phyloP scores from a whole-genome alignment of 2,888 invertebrate species.

The Bellardia pandia region DNA sequence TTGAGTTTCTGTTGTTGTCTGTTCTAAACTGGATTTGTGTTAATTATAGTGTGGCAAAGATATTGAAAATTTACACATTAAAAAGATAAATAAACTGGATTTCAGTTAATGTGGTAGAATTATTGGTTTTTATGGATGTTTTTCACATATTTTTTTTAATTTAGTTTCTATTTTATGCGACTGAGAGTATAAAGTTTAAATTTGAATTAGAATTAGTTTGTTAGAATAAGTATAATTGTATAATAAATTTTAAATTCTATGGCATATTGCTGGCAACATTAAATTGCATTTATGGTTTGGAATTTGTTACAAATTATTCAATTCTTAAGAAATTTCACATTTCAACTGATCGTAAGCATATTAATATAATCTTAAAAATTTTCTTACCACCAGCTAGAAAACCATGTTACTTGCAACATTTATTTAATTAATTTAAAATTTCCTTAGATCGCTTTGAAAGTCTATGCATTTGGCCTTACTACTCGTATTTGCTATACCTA shows the following conservation, averaged over 20 bases:
- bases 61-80: conserved; percentile 71
- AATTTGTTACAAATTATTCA: too few species aligned
- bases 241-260: too few species aligned
- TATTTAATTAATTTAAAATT: background rate
- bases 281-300: too few species aligned
- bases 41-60: conserved; percentile 67
- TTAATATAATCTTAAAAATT: too few species aligned
- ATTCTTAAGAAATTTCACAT: too few species aligned
- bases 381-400: background rate
- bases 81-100: conserved; percentile 70
- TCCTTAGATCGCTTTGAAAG: background rate
- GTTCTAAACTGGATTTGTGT: conserved; percentile 66
- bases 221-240: too few species aligned
- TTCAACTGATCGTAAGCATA: too few species aligned
- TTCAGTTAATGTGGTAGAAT: conserved; percentile 40
- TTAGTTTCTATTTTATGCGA: conserved; percentile 31
- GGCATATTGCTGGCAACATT: too few species aligned
- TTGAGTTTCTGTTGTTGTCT: conserved; percentile 40
- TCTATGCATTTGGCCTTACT: background rate
- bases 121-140: conserved; percentile 47
- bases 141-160: conserved; percentile 6
- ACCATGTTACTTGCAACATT: background rate
- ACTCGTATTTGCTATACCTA: background rate
- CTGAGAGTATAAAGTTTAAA: background rate
- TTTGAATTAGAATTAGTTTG: background rate